Conservation (phyloP, 2,888 invertebrate genomes). For the Halictus quadricinctus region DNA sequence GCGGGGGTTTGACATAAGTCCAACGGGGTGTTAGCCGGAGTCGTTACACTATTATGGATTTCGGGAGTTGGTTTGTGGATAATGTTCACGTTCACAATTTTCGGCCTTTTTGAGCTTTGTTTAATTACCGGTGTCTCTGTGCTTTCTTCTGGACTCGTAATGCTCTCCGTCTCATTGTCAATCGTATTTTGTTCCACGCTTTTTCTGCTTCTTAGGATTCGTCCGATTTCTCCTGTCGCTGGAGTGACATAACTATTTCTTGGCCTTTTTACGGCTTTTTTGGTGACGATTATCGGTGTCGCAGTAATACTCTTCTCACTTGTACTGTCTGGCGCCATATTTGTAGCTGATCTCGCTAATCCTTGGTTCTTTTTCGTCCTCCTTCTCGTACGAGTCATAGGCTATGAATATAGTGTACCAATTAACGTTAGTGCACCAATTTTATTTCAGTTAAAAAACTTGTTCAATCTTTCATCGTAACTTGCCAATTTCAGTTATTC, state of each 20-base stretch:
- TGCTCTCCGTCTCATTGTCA: rapidly evolving
- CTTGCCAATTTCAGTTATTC: too few relatives aligned
- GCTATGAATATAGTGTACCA: background rate
- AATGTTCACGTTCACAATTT: background rate
- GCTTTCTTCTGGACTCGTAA: rapidly evolving
- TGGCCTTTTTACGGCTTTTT: background rate
- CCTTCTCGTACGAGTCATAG: rapidly evolving
- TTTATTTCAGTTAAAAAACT: background rate
- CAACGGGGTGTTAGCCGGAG: background rate
- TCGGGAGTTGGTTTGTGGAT: background rate
- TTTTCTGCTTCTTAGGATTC: background rate
- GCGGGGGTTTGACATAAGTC: background rate
- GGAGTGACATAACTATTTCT: background rate
- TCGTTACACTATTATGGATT: rapidly evolving
- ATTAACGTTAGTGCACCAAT: background rate
- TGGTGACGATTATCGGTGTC: background rate
- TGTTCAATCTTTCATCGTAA: background rate
- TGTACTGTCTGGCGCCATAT: rapidly evolving
- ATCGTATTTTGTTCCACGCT: background rate
- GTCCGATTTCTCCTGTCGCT: background rate
- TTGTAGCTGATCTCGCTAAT: background rate
- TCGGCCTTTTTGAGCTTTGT: background rate
- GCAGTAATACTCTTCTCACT: background rate
- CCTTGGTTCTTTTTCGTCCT: background rate
- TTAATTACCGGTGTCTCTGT: too few relatives aligned